A percentile compares a stretch with the other conserved stretches of the same genome.
phyloP scores from a whole-genome alignment of 2,797 vertebrate genomes.

The Pteronotus mesoamericanus region DNA sequence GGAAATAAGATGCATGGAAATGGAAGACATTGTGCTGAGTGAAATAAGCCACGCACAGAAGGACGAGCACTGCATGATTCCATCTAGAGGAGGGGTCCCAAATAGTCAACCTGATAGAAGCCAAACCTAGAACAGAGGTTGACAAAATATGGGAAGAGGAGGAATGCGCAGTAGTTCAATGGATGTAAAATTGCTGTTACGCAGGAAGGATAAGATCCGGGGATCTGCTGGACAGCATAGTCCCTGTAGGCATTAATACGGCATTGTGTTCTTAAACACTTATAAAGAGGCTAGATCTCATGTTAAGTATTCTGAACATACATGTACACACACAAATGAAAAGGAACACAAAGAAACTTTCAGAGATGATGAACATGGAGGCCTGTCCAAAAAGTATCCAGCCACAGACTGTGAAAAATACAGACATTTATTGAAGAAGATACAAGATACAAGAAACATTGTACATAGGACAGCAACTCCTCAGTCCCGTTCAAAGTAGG shows the following conservation, averaged over 20 bases:
- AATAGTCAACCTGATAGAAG: neutral
- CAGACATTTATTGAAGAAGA: neutral
- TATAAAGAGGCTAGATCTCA: neutral
- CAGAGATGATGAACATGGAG: neutral
- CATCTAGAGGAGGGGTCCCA: neutral
- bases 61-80: neutral
- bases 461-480: neutral
- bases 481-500: neutral
- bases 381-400: neutral
- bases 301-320: too few relatives aligned
- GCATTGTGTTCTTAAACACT: accelerated
- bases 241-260: accelerated
- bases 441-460: neutral
- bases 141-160: neutral
- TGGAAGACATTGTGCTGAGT: neutral
- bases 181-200: neutral
- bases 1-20: neutral
- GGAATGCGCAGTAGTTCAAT: accelerated
- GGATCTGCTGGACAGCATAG: neutral
- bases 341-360: neutral
- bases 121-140: neutral
- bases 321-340: neutral
- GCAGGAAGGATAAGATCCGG: neutral
- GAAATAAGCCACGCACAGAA: neutral
- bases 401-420: neutral